Base-by-base conservation (phyloP, 2,888 invertebrate genomes). In the Drosophila picticornis region DNA sequence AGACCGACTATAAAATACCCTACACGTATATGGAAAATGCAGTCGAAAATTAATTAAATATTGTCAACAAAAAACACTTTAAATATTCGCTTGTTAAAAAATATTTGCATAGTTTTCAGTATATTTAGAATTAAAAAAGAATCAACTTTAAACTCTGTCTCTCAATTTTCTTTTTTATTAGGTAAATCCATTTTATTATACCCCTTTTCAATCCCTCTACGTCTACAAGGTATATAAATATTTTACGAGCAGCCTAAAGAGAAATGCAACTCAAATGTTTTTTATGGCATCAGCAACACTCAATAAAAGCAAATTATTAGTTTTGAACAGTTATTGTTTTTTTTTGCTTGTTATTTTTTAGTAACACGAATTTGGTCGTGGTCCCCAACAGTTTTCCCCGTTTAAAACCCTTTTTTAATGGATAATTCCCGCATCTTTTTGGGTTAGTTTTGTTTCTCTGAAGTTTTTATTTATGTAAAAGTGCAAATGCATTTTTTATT, bases 251-350 rank as follows among this genome's bases (percentile, higher is more conserved):
- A 67, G 61, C 57, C 48, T 9, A 70, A 74, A 72, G 77, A 74
- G 70, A 87, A 82, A 84, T 77, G 80, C 72, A 62, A 46, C 60
- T 52, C 38, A 73, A 82, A 82, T 77, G 73, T 68, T 89, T 90
- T 91, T 90, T 91, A 89, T 85, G 82, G 82, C 82, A 82, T 76
- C 80, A 82, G 88, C 83, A 91, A 90, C 84, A 90, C 91, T 90
- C 90, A 91, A 90, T 90, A 89, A 91, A 89, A 81, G 81, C 87
- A 76, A 90, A 90, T 91, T 90, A 90, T 90, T 90, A 77, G 77
- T 72, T 72, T 74, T 67, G 69, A 75, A 79, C 80, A 67, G 77
- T 57, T 76, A 52, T 61, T 61, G 55, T 64, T 59, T 32, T 72
- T 48, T 48, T 53, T 29, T 29, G 55, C n/a, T 43, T 63, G 52